Conservation (phyloP, 1,140 invertebrate genomes). For the Littorina saxatilis region DNA sequence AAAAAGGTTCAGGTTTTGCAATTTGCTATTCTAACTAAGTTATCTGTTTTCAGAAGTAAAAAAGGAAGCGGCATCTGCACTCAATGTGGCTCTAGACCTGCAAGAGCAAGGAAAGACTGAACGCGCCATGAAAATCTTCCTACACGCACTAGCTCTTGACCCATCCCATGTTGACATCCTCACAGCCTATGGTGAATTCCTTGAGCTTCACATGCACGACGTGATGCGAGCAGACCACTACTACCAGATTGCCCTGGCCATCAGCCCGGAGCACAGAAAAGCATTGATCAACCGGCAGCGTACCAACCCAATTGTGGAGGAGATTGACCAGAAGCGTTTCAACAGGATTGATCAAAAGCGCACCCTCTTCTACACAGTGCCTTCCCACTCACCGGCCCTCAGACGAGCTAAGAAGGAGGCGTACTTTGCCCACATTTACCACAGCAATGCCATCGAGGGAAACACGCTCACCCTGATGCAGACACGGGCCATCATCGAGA, state of each 20-base stretch:
- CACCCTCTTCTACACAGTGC: slow-evolving; percentile 86
- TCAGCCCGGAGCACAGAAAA: slow-evolving; percentile 88
- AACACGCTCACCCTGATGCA: slow-evolving; percentile 97
- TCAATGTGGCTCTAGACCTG: slow-evolving; percentile 90
- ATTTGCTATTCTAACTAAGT: too few species aligned
- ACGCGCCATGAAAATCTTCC: slow-evolving; percentile 91
- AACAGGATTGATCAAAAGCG: slow-evolving; percentile 91
- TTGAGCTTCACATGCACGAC: slow-evolving; percentile 91
- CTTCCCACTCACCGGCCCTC: slow-evolving; percentile 86
- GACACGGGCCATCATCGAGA: slow-evolving; percentile 94
- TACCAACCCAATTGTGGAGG: slow-evolving; percentile 91
- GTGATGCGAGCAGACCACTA: slow-evolving; percentile 92
- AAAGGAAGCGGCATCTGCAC: slow-evolving; percentile 87
- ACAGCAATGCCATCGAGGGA: slow-evolving; percentile 97
- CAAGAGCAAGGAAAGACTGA: slow-evolving; percentile 87
- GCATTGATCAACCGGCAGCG: slow-evolving; percentile 83
- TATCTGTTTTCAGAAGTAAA: slow-evolving; percentile 70
- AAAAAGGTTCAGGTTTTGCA: too few species aligned
- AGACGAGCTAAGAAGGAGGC: slow-evolving; percentile 93
- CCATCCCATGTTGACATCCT: slow-evolving; percentile 95
- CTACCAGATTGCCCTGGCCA: slow-evolving; percentile 88
- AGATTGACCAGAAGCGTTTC: slow-evolving; percentile 87
- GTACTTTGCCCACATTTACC: slow-evolving; percentile 97
- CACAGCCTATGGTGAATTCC: slow-evolving; percentile 94
- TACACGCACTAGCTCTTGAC: slow-evolving; percentile 91